Conservation (phyloP, 2,888 invertebrate species). For the Pyrrhosoma nymphula region DNA sequence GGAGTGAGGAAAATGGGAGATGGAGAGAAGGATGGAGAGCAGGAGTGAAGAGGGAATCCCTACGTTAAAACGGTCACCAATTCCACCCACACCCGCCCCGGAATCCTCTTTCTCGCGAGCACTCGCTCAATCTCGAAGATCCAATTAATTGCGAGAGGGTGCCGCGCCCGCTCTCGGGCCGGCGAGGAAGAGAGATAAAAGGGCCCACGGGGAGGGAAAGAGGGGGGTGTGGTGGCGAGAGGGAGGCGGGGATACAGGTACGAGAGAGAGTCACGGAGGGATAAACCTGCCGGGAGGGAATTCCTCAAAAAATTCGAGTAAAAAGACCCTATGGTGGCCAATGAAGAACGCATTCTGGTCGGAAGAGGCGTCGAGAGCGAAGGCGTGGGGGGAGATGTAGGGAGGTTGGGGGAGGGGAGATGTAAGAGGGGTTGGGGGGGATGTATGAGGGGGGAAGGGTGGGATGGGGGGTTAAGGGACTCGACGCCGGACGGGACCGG, state of each 20-base stretch:
- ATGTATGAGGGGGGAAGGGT: not conserved
- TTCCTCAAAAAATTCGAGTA: conserved; percentile 21
- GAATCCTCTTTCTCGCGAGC: not conserved
- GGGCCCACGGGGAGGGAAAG: not conserved
- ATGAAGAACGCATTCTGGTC: conserved; percentile 47
- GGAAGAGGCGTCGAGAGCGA: conserved; percentile 7
- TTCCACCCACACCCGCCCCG: not conserved
- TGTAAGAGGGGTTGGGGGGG: not conserved
- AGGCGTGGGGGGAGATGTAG: not conserved
- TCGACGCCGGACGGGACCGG: not conserved
- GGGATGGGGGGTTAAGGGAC: not conserved
- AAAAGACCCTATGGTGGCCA: not conserved
- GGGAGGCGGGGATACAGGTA: not conserved
- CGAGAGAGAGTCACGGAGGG: not conserved
- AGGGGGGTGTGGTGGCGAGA: not conserved
- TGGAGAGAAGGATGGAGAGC: not conserved
- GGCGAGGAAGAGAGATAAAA: not conserved
- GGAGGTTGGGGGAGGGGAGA: not conserved
- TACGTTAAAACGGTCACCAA: conserved; percentile 20
- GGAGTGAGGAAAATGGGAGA: not conserved
- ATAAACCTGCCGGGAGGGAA: not conserved
- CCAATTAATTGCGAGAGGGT: not conserved
- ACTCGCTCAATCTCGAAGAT: conserved; percentile 29
- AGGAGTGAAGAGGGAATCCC: not conserved
- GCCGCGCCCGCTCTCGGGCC: not conserved